Evolutionary conservation across 2,113 vertebrate species (phyloP), one percentile per base, ranked within the genome.

Genomic region (Siniperca chuatsi): DNA sequence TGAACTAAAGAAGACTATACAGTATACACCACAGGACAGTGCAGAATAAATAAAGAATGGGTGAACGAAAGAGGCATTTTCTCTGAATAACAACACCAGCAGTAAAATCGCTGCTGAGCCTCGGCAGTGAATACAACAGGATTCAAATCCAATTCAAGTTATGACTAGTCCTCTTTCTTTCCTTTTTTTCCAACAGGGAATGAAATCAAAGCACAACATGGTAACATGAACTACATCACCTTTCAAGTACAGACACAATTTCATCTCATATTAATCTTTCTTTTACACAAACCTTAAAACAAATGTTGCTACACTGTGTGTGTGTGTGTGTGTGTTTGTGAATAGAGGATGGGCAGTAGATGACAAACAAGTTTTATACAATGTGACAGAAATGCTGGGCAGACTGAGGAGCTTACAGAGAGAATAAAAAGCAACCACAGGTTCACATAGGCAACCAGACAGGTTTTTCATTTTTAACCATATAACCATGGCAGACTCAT

Each of bases 151-250:
- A 85, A 44, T 79, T 77, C 73, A 84, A 79, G 35, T 81, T 66
- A 68, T 44, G 15, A 80, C 73, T 66, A 48, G n/a, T 87, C 64
- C 75, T 75, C 66, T 44, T 66, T 79, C 54, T 73, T 54, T 76
- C 48, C 44, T 55, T 73, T 66, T 55, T 57, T 3, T 78, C 67
- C 60, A 65, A 62, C 37, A 69, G 78, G 75, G 82, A 82, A 69
- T 70, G 74, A 85, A 92, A 87, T 87, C 85, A 92, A 89, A 94
- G 93, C 90, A 94, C 92, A 80, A 92, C 89, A 90, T 93, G 89
- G 91, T 90, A 85, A 93, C 85, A 89, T 76, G 66, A 86, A 90
- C 90, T 93, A 90, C 83, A 62, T 72, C 79, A 92, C 84, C 83
- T 84, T 90, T 89, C 86, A 92, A 85, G 42, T 60, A 92, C 84